Base-by-base conservation (phyloP, 2,888 invertebrate species). In the Chorisops tibialis region DNA sequence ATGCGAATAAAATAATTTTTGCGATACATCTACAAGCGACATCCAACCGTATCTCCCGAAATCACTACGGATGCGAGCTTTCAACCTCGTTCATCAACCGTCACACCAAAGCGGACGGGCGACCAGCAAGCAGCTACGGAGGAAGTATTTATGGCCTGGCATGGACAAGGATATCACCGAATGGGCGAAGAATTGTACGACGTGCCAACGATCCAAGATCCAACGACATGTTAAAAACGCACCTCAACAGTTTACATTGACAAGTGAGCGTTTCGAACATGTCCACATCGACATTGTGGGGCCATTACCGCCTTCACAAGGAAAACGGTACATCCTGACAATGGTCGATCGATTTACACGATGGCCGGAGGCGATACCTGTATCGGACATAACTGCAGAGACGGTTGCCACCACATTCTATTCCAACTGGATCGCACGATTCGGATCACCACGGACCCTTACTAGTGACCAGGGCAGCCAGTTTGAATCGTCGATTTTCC, bases 171-270 rank as follows among this genome's bases (percentile, higher is more conserved):
- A 59, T 38, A 38, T 48, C 12, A 49, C 30, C 37, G 35, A 35
- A 3, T 54, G 61, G 54, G 45, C 37, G 4, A 54, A 30, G 35
- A n/a, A 43, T 39, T 54, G 47, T 24, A 24, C 16, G 11, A 12
- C 7, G 11, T 54, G 47, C 14, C 52, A 60, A 45, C 41, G 24
- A 14, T 22, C 54, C 7, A 47, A 56, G 19, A 35, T 38, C n/a
- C 54, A 48, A 14, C 12, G 63, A n/a, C 49, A 51, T 51, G 35
- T 51, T 4, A 12, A 35, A 51, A 52, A 52, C 21, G 12, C 12
- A 12, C 50, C 50, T 9, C 51, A 37, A 39, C 51, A 38, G 38
- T 52, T 52, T 3, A 16, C 18, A n/a, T 2, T 30, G n/a, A 24
- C 12, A 45, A 16, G 35, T 35, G 50, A 30, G 12, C 50, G 50